Evolutionary conservation across 2,113 vertebrate genomes (phyloP), one percentile per base, ranked within the genome.

Genomic region (Neofelis nebulosa): DNA sequence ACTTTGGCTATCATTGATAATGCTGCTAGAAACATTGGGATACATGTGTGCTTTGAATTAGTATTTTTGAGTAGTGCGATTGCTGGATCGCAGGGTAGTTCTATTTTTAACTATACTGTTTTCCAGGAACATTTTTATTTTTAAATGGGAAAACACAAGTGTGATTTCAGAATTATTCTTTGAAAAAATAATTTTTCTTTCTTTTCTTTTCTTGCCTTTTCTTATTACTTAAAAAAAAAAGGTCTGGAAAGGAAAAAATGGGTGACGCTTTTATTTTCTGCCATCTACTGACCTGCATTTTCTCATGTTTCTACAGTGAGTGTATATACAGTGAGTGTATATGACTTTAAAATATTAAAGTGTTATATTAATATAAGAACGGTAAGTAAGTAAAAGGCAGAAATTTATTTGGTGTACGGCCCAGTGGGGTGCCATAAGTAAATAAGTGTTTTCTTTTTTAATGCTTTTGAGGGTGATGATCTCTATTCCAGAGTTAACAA

Each of bases 111-210:
- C 41, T 29, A 41, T 15, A 45, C 41, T 29, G 38, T 76, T 45
- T 79, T 33, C 45, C 4, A 79, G 57, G 52, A 95, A 69, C n/a
- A 82, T 50, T 93, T 71, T 71, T 86, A 69, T 57, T 90, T 92
- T 78, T 78, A 79, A 92, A 38, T n/a, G 80, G 66, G 11, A 55
- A 97, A 89, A 84, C 23, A 8, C 4, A 95, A 78, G 15, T 82
- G 50, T 38, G 23, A 66, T 83, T 92, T 80, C 82, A 16, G 18
- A 94, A 91, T 87, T 61, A 41, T 86, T 91, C 9, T 83, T n/a
- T 41, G 33, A 61, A 95, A 93, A 97, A 83, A n/a, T 31, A 94
- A 79, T 89, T 92, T 92, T 88, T 61, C 79, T 69, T 61, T 6
- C 11, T 61, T 61, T 50, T 14, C 10, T 74, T 50, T 88, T 68